Evolutionary conservation across 2,888 invertebrate genomes (phyloP), one percentile per base, ranked within the genome.

Genomic region (Girardia tigrina): DNA sequence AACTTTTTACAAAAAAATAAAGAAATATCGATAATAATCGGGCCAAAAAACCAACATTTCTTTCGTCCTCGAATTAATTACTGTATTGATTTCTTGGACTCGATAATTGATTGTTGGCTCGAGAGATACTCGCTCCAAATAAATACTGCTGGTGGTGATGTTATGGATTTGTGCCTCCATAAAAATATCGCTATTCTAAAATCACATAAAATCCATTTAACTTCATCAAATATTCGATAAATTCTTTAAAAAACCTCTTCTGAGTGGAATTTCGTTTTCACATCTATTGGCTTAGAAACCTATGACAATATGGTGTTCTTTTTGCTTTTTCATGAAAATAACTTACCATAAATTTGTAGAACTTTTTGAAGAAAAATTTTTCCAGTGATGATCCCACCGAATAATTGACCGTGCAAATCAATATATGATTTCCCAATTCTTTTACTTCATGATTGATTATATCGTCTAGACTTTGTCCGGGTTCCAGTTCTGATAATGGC

Each of bases 391-490:
- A 88, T 29, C 90, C 90, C 23, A 56, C 23, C 81, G 88, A 88
- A 83, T 97, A 98, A 79, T 89, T 90, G 0, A 98, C 94, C 85
- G 95, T 93, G 86, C 97, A 98, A 0, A 95, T 93, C 79, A 98
- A 86, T 82, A 97, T 94, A 83, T 98, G 97, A 71, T 93, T 92
- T 69, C 97, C 97, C 79, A 94, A 89, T 86, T 98, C 97, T 85
- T 95, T 97, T n/a, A 98, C 94, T 88, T 98, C 97, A 86, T 98
- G 94, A 82, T 93, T 91, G 81, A 97, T 93, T 36, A 97, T 91
- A 85, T 94, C 90, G 85, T 94, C 93, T 20, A 94, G 87, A 14
- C 92, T 94, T 81, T 90, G 89, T 80, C 91, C 90, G 0, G 92
- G 89, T 71, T 85, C 84, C 77, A 89, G 85, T 79, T 87, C 86